These are phyloP conservation scores for Spermophilus dauricus DNA, from an alignment of 2,113 vertebrate genomes.

Conservation along the genomic window DNA sequence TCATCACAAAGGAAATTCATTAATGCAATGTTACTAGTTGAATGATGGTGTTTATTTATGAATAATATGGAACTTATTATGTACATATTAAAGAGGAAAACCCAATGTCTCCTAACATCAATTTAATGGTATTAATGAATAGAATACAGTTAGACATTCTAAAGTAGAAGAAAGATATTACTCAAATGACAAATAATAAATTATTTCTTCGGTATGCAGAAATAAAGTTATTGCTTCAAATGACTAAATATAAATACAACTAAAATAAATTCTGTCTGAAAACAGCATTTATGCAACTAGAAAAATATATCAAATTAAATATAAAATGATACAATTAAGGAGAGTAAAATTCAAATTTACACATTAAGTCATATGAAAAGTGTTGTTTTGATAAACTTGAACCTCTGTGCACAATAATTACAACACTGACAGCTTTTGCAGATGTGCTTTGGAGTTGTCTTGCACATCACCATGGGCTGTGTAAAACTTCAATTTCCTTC, in stretches of 20 bases:
- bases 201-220: background rate
- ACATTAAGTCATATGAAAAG: background rate
- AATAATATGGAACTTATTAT: background rate
- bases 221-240: background rate
- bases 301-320: background rate
- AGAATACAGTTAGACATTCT: background rate
- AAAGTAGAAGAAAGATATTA: background rate
- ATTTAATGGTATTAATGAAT: constrained; percentile 17
- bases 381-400: constrained; percentile 30
- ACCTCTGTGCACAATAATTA: background rate
- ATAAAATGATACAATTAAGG: background rate
- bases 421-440: background rate
- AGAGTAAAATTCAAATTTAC: constrained; percentile 37
- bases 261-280: background rate
- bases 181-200: background rate
- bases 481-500: constrained; percentile 39
- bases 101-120: background rate
- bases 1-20: background rate
- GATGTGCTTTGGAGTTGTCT: background rate
- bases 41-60: constrained; percentile 26
- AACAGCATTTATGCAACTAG: background rate
- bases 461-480: background rate
- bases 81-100: background rate
- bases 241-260: background rate
- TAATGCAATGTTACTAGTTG: background rate